Conservation (phyloP, 2,797 vertebrate species). For the Rousettus madagascariensis region DNA sequence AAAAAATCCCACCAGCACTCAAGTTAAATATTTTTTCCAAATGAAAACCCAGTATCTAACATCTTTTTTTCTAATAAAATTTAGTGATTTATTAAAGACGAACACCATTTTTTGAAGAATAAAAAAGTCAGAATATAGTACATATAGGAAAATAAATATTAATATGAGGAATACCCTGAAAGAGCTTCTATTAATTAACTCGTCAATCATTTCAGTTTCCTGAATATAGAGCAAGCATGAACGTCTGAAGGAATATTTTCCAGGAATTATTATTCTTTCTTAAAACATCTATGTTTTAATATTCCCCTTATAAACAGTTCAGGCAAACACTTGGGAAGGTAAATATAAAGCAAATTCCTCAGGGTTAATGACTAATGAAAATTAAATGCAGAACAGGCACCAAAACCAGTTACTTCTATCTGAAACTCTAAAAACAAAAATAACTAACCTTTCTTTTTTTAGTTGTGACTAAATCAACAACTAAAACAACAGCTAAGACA, state of each 20-base stretch:
- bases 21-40: not conserved
- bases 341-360: constrained; percentile 47
- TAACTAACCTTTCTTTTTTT: not conserved
- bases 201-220: not conserved
- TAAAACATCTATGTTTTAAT: constrained; percentile 25
- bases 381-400: constrained; percentile 26
- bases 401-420: not conserved
- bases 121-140: not conserved
- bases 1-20: not conserved
- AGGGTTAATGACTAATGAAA: constrained; percentile 7
- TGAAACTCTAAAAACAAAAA: not conserved
- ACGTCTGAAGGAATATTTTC: not conserved
- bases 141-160: not conserved
- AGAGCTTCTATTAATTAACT: constrained; percentile 39
- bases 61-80: constrained; percentile 22
- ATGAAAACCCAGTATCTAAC: constrained; percentile 11
- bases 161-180: not conserved
- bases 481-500: not conserved
- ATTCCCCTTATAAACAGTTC: constrained; percentile 4
- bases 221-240: not conserved
- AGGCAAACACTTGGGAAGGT: not conserved
- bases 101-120: not conserved
- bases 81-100: not conserved
- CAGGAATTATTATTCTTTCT: constrained; percentile 20
- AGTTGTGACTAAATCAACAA: not conserved